Percentiles rank a stretch among this genome's conserved stretches.
phyloP scores from a whole-genome alignment of 2,888 invertebrate genomes.

The Drosophila siamana region DNA sequence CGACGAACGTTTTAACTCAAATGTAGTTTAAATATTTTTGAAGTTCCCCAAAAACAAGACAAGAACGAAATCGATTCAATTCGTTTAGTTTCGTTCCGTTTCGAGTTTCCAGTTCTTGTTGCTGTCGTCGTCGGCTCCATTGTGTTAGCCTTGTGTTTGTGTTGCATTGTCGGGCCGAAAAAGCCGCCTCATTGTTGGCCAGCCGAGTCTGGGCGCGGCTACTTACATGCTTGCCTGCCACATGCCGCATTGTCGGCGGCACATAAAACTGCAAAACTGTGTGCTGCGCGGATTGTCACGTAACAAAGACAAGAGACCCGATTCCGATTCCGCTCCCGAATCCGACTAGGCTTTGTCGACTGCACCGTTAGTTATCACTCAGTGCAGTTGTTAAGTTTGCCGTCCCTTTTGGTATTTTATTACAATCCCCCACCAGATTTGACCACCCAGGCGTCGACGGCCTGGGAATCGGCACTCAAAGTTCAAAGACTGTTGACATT shows the following conservation, averaged over 20 bases:
- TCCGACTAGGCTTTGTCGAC: conserved; percentile 11
- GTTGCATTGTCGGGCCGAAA: too few relatives aligned
- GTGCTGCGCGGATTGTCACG: conserved; percentile 50
- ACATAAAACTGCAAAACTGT: conserved; percentile 46
- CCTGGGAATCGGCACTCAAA: conserved; percentile 29
- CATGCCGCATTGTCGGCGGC: conserved; percentile 48
- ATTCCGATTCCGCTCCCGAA: conserved; percentile 9
- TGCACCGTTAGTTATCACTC: conserved; percentile 58
- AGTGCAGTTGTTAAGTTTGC: conserved; percentile 40
- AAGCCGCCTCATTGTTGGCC: neutral
- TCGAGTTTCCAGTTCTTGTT: neutral
- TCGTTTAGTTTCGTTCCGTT: too few relatives aligned
- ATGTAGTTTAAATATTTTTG: neutral
- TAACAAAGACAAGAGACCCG: conserved; percentile 37
- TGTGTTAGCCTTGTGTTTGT: conserved; percentile 42
- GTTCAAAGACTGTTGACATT: conserved; percentile 70
- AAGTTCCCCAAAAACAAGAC: neutral
- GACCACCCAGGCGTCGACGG: conserved; percentile 44
- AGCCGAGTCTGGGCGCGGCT: conserved; percentile 45
- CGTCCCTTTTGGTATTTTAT: conserved; percentile 41
- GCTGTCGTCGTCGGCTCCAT: conserved; percentile 25
- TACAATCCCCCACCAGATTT: conserved; percentile 23
- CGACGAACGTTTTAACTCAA: neutral
- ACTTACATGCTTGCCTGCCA: conserved; percentile 28
- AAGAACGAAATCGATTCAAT: conserved; percentile 1